These are phyloP conservation scores for Eristalinus sepulchralis DNA, from an alignment of 2,888 invertebrate species.

Conservation along the genomic window DNA sequence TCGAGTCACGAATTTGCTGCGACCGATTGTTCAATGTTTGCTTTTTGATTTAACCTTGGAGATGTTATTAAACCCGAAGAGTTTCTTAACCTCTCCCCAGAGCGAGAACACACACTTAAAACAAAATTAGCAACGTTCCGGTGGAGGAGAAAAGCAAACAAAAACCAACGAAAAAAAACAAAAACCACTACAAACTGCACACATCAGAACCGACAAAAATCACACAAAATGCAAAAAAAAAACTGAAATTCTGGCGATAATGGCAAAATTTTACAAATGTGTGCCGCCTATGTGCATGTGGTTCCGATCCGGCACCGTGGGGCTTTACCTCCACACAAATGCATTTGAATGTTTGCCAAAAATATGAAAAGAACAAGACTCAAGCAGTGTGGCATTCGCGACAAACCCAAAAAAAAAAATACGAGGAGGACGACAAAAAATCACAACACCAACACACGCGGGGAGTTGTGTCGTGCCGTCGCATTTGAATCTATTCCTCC, in stretches of 20 bases:
- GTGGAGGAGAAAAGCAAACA: constrained; percentile 35
- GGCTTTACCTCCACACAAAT: constrained; percentile 63
- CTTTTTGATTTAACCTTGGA: constrained; percentile 67
- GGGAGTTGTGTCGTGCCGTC: constrained; percentile 15
- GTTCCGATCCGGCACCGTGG: background rate
- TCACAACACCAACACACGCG: constrained; percentile 21
- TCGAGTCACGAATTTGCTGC: constrained; percentile 22
- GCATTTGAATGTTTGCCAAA: constrained; percentile 61
- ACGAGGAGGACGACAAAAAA: background rate
- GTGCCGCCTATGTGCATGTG: constrained; percentile 54
- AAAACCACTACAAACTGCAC: constrained; percentile 19
- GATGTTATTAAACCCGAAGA: constrained; percentile 81
- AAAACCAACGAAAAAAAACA: constrained; percentile 64
- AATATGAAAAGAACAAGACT: constrained; percentile 30
- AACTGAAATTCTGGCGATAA: constrained; percentile 27
- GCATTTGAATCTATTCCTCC: constrained; percentile 61
- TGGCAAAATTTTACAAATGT: constrained; percentile 64
- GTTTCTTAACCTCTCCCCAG: constrained; percentile 79
- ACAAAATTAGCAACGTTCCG: constrained; percentile 63
- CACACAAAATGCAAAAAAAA: constrained; percentile 63
- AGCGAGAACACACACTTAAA: constrained; percentile 61
- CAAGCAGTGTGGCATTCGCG: background rate
- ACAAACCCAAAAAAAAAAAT: background rate
- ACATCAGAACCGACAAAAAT: constrained; percentile 28
- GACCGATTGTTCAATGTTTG: constrained; percentile 60